Conservation (phyloP, 2,113 vertebrate genomes). For the Haemorhous mexicanus region DNA sequence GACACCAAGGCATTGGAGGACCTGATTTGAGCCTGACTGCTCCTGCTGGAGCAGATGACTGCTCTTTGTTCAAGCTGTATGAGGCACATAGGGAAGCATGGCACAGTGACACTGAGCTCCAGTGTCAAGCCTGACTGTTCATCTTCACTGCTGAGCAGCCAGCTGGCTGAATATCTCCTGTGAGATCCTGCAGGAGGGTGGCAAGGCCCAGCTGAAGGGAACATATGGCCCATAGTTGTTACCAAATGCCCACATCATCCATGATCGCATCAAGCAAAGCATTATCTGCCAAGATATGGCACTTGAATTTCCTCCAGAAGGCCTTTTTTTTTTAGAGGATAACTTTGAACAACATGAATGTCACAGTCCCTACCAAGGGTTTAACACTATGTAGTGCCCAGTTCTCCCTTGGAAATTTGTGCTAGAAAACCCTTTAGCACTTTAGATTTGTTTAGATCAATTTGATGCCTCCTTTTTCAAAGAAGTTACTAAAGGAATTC, state of each 20-base stretch:
- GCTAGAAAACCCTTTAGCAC: background rate
- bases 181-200: background rate
- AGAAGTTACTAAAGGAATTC: background rate
- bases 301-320: background rate
- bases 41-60: background rate
- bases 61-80: background rate
- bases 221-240: constrained; percentile 29
- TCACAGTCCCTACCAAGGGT: background rate
- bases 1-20: background rate
- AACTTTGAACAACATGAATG: background rate
- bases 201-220: constrained; percentile 8
- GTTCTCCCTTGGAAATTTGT: background rate
- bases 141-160: background rate
- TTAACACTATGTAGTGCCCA: background rate
- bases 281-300: background rate
- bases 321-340: background rate
- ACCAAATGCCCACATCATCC: constrained; percentile 34
- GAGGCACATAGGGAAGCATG: background rate
- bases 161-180: constrained; percentile 23
- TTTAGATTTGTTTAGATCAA: background rate
- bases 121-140: background rate
- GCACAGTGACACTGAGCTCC: background rate
- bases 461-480: background rate
- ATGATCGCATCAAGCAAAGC: background rate
- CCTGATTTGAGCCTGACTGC: background rate